Percentiles rank a stretch among this genome's conserved stretches.
Conservation (phyloP, 2,888 invertebrate species). For the Macrophya alboannulata region DNA sequence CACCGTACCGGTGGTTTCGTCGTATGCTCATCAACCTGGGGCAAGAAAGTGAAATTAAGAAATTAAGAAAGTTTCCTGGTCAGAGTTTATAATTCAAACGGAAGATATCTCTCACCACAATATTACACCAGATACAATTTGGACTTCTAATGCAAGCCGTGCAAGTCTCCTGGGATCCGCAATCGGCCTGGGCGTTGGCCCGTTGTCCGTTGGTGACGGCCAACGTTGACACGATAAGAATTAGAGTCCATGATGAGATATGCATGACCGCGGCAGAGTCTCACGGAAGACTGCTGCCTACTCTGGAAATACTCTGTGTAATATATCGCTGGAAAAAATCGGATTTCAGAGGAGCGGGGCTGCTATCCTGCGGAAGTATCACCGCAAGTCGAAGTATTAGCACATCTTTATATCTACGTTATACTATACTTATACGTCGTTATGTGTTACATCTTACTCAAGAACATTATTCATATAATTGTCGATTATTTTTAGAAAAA, state of each 20-base stretch:
- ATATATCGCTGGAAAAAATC: too few species aligned
- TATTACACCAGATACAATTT: constrained; percentile 81
- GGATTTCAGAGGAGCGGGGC: background rate
- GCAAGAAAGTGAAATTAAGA: background rate
- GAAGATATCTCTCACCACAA: constrained; percentile 67
- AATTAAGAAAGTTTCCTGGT: background rate
- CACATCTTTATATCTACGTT: too few species aligned
- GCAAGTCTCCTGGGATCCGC: constrained; percentile 76
- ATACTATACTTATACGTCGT: too few species aligned
- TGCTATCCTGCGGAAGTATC: background rate
- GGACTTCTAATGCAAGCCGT: constrained; percentile 80
- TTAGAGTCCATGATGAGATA: background rate
- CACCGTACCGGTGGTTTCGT: background rate
- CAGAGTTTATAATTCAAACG: background rate
- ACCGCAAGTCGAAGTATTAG: too few species aligned
- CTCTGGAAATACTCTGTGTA: background rate
- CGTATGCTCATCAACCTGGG: background rate
- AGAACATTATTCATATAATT: too few species aligned
- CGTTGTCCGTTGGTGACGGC: background rate
- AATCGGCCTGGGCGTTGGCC: background rate
- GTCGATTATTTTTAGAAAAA: too few species aligned
- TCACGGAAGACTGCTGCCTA: background rate
- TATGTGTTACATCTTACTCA: too few species aligned
- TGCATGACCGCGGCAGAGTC: background rate
- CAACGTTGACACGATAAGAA: background rate